Evolutionary conservation across 2,888 invertebrate species (phyloP), one percentile per base, ranked within the genome.

Genomic region (Microplitis deprimator): DNA sequence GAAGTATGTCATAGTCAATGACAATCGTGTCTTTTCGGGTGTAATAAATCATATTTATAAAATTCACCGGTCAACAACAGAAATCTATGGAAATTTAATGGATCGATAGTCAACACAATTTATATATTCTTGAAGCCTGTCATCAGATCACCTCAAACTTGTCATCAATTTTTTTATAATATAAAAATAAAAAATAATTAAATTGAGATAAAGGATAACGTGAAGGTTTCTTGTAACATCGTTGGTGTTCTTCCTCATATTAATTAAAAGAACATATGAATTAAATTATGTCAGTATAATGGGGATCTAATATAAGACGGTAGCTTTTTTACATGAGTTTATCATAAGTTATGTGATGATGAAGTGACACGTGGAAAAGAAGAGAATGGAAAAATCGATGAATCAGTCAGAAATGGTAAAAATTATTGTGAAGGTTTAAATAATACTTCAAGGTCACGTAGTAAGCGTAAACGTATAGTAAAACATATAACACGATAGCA

Each of bases 41-140:
- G 17, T 68, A 68, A 68, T 68, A 68, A 68, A 68, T 68, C 65
- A 68, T 68, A 68, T 68, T 40, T 40, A 16, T 40, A 40, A 68
- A 68, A 68, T 68, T 40, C 16, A 68, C 41, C 13, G 29, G 65
- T 29, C 65, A 29, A 65, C 29, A 39, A 40, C 68, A 38, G 39
- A 68, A 40, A 75, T 75, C 68, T 68, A 75, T 68, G 68, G 13
- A 75, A 75, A 75, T 68, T 60, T 61, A 59, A 68, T 68, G 17
- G 68, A 75, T 75, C 61, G 68, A 75, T 75, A 75, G 75, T 68
- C 62, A 68, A 62, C 67, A 60, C 13, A 59, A 74, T 74, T 74
- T 67, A 74, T 74, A 68, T 74, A 74, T 74, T 67, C 74, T 50
- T 40, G 50, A 38, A 68, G 60, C 67, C 73, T 65, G 50, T 74